Evolutionary conservation across 2,113 vertebrate genomes (phyloP).

Genomic region (Clarias macrocephalus): DNA sequence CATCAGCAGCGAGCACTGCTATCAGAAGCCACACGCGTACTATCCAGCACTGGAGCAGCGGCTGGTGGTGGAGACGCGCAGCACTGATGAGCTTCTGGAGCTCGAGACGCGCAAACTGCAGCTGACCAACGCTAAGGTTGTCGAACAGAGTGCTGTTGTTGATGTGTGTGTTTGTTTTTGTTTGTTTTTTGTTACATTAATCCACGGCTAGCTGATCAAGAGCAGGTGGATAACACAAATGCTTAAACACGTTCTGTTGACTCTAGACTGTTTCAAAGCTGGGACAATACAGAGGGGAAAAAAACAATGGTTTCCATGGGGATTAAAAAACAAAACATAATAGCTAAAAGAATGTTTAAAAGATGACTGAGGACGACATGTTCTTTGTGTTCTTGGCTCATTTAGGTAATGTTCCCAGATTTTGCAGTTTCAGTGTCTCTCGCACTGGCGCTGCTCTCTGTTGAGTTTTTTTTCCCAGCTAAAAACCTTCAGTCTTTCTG

Average conservation of each 20-base stretch:
- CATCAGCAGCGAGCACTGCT: slow-evolving; percentile 97
- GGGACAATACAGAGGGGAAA: not conserved
- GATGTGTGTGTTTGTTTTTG: not conserved
- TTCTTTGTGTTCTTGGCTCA: not conserved
- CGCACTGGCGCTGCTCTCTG: not conserved
- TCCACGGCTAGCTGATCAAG: not conserved
- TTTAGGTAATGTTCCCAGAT: not conserved
- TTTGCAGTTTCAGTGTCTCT: not conserved
- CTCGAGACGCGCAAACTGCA: slow-evolving; percentile 73
- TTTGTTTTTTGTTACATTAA: not conserved
- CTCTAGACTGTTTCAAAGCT: not conserved
- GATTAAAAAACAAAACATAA: not conserved
- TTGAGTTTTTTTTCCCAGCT: not conserved
- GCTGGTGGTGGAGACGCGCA: slow-evolving; percentile 82
- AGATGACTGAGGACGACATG: not conserved
- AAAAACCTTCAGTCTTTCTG: not conserved
- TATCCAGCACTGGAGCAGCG: slow-evolving; percentile 86
- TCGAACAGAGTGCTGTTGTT: not conserved
- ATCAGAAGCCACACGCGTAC: slow-evolving; percentile 91
- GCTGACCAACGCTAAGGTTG: slow-evolving; percentile 36
- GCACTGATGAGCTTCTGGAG: slow-evolving; percentile 76
- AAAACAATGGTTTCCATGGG: not conserved
- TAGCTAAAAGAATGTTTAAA: not conserved
- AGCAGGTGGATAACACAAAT: not conserved
- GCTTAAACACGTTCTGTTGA: not conserved